phyloP scores from a whole-genome alignment of 2,797 vertebrate genomes.

The Squalus acanthias region DNA sequence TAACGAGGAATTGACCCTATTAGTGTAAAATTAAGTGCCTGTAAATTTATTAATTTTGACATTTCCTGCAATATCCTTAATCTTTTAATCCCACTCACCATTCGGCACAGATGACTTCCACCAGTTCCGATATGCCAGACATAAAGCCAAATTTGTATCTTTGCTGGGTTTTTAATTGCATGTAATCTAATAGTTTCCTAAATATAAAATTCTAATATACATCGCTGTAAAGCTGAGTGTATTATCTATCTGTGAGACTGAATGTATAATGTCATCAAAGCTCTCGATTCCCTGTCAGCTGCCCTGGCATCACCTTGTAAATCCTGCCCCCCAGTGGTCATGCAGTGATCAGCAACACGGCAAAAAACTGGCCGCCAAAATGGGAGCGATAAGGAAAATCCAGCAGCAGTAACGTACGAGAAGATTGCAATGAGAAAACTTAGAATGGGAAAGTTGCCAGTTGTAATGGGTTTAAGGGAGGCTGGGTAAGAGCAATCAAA shows the following conservation, averaged over 20 bases:
- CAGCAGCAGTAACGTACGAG: background rate
- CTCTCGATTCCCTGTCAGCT: background rate
- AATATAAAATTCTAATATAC: background rate
- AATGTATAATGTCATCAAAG: background rate
- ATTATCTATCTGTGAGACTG: background rate
- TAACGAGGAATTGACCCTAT: background rate
- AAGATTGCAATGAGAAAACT: background rate
- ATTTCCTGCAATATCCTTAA: background rate
- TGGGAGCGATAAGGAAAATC: background rate
- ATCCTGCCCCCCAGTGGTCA: background rate
- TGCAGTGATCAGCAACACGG: background rate
- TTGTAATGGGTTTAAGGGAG: background rate
- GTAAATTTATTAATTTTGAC: constrained; percentile 30
- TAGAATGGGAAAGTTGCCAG: background rate
- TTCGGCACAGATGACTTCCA: background rate
- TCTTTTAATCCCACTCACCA: constrained; percentile 19
- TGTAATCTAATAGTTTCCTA: background rate
- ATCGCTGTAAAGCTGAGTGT: background rate
- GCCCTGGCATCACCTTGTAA: background rate
- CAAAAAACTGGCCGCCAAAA: background rate
- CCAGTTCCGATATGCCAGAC: background rate
- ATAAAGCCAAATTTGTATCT: background rate
- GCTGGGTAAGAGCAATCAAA: too few relatives aligned
- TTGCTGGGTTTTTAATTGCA: background rate
- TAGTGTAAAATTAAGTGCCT: background rate